Conservation (phyloP, 2,113 vertebrate genomes). For the Vimba vimba region DNA sequence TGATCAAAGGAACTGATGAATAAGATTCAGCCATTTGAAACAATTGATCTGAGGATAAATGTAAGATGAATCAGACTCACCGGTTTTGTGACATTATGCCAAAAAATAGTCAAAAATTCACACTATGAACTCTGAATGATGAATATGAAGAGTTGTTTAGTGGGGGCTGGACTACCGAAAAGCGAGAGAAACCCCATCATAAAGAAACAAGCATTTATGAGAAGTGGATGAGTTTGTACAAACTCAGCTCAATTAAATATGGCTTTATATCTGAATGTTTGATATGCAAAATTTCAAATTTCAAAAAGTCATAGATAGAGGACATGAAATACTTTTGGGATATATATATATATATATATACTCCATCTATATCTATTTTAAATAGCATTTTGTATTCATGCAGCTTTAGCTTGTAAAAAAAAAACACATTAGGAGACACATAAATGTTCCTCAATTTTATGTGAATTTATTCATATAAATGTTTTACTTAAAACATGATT, state of each 20-base stretch:
- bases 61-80: neutral
- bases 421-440: neutral
- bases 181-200: neutral
- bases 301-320: neutral
- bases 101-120: neutral
- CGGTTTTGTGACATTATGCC: neutral
- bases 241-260: neutral
- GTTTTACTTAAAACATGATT: neutral
- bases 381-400: neutral
- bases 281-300: neutral
- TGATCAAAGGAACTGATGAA: neutral
- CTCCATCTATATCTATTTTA: neutral
- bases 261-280: neutral
- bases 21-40: neutral
- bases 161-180: neutral
- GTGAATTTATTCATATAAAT: neutral
- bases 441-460: neutral
- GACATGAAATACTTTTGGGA: neutral
- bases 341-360: neutral
- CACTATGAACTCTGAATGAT: neutral
- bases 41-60: neutral
- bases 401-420: neutral
- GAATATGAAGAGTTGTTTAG: neutral
- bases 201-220: neutral
- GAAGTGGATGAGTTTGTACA: constrained; percentile 1